Percentiles rank a stretch among this genome's conserved stretches.
These are phyloP conservation scores for Salarias fasciatus DNA, from an alignment of 2,797 vertebrate genomes.

Conservation along the genomic window DNA sequence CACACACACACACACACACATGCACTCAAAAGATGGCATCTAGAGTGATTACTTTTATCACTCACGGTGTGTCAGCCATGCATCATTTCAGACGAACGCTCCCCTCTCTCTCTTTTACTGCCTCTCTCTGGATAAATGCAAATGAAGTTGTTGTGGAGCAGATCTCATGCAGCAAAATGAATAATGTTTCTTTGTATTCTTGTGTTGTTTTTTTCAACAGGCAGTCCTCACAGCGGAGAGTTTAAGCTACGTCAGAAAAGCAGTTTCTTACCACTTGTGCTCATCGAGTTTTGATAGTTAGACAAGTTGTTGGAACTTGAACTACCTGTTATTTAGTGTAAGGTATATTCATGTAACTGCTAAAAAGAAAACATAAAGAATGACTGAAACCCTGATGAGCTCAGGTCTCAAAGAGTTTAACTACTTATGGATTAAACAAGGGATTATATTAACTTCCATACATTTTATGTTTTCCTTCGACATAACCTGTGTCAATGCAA, in stretches of 20 bases:
- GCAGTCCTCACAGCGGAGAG: slow-evolving; percentile 12
- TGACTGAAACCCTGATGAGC: no score
- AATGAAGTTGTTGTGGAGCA: slow-evolving; percentile 77
- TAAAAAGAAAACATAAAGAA: no score
- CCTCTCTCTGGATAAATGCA: slow-evolving; percentile 76
- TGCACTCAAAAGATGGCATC: slow-evolving; percentile 70
- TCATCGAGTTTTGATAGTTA: slow-evolving; percentile 15
- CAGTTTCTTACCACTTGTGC: slow-evolving; percentile 11
- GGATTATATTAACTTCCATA: no score
- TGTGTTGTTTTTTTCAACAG: slow-evolving; percentile 12
- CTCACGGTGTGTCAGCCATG: slow-evolving; percentile 73
- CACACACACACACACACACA: slow-evolving; percentile 25
- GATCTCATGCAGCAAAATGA: slow-evolving; percentile 70
- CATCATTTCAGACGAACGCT: slow-evolving; percentile 76
- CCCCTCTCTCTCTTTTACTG: slow-evolving; percentile 50
- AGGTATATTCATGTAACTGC: no score
- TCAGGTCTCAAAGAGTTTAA: no score
- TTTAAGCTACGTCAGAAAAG: slow-evolving; percentile 11
- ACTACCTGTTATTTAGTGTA: neutral
- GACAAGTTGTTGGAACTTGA: slow-evolving; percentile 13
- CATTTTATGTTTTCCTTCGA: no score
- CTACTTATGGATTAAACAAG: no score
- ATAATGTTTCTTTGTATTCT: slow-evolving; percentile 67
- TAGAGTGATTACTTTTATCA: slow-evolving; percentile 78
- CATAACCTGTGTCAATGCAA: no score